phyloP scores from a whole-genome alignment of 2,113 vertebrate species.

The Carettochelys insculpta region DNA sequence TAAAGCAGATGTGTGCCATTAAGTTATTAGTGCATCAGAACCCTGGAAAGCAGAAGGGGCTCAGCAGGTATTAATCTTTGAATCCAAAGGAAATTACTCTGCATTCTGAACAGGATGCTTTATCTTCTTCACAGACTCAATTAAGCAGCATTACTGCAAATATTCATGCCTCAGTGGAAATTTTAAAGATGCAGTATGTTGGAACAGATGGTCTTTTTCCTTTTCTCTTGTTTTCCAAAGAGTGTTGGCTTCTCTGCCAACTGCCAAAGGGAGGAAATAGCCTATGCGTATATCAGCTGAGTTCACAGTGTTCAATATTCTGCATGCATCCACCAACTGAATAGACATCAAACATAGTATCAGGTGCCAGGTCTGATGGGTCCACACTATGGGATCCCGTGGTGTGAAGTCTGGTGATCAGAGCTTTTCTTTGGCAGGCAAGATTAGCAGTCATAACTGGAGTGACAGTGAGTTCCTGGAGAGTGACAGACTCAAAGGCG shows the following conservation, averaged over 20 bases:
- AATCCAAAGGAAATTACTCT: conserved; percentile 20
- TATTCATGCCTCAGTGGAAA: conserved; percentile 37
- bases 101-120: neutral
- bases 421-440: neutral
- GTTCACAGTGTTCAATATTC: neutral
- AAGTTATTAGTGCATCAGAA: neutral
- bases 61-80: conserved; percentile 40
- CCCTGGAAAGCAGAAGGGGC: neutral
- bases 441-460: neutral
- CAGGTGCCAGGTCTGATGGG: neutral
- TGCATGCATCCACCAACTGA: neutral
- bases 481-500: neutral
- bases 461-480: neutral
- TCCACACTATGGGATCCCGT: neutral
- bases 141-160: conserved; percentile 36
- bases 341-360: neutral
- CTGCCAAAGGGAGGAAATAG: neutral
- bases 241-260: conserved; percentile 18
- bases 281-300: neutral
- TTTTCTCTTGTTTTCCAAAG: neutral
- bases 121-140: conserved; percentile 3
- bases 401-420: neutral
- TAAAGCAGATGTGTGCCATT: neutral
- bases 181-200: conserved; percentile 34
- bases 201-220: conserved; percentile 42